Evolutionary conservation across 2,113 vertebrate genomes (phyloP).

Genomic region (Oreochromis niloticus): DNA sequence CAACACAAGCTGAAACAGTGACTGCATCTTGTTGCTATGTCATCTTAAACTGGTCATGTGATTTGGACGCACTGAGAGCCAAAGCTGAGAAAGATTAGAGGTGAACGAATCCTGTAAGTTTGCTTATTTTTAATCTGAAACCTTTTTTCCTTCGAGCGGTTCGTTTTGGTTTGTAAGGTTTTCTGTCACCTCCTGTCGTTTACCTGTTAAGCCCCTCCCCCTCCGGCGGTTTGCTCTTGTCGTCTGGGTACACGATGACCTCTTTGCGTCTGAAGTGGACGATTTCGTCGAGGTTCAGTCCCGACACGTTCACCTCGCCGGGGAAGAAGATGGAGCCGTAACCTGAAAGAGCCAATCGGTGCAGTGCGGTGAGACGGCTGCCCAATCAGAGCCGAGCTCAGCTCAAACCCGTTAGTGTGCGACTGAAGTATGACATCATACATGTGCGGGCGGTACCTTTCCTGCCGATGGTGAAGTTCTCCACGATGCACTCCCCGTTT

Average conservation of each 20-base stretch:
- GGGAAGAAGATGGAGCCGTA: slow-evolving; percentile 93
- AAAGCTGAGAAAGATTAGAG: neutral
- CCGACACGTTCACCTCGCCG: slow-evolving; percentile 82
- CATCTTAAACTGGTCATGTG: no score
- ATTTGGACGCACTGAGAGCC: no score
- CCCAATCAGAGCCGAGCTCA: neutral
- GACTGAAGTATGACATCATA: neutral
- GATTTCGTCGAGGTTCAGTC: slow-evolving; percentile 88
- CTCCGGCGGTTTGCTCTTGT: slow-evolving; percentile 81
- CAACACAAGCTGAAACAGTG: no score
- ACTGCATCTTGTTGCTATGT: no score
- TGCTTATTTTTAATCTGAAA: neutral
- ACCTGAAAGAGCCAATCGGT: slow-evolving; percentile 66
- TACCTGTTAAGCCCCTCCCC: slow-evolving; percentile 92
- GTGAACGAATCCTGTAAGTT: neutral
- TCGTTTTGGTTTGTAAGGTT: neutral
- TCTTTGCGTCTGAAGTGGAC: slow-evolving; percentile 95
- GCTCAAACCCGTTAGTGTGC: neutral
- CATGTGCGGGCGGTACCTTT: slow-evolving; percentile 70
- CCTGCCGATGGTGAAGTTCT: slow-evolving; percentile 90
- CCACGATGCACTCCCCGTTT: slow-evolving; percentile 82
- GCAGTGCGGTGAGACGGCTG: neutral
- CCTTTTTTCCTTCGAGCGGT: neutral
- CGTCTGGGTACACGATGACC: slow-evolving; percentile 91
- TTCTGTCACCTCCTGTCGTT: neutral